Evolutionary conservation across 2,888 invertebrate species (phyloP).

Genomic region (Scaptomyza caliginosa): DNA sequence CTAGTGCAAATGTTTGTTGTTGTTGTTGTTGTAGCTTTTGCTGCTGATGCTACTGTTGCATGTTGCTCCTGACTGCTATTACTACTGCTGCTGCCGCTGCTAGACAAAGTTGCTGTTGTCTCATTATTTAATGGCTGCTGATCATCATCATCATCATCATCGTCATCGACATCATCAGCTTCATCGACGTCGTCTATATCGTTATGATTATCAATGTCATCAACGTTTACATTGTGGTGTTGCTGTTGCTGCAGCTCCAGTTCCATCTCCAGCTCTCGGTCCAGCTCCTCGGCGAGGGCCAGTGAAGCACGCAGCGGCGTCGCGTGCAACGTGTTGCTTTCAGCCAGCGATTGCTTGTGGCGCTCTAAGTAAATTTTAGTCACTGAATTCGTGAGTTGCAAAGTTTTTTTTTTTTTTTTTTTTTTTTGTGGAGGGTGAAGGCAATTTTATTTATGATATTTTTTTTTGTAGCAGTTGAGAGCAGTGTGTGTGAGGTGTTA

Average conservation of each 20-base stretch:
- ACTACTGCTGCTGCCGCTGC: slow-evolving; percentile 29
- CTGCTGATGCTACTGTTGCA: slow-evolving; percentile 9
- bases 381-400: slow-evolving; percentile 60
- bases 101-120: slow-evolving; percentile 63
- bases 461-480: slow-evolving; percentile 45
- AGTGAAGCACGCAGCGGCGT: slow-evolving; percentile 64
- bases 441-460: slow-evolving; percentile 1
- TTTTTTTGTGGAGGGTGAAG: slow-evolving; percentile 30
- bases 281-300: slow-evolving; percentile 68
- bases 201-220: slow-evolving; percentile 67
- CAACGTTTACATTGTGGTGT: slow-evolving; percentile 16
- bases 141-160: slow-evolving; percentile 59
- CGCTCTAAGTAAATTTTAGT: slow-evolving; percentile 76
- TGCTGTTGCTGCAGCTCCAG: slow-evolving; percentile 38
- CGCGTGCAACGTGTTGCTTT: slow-evolving; percentile 28
- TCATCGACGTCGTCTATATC: slow-evolving; percentile 49
- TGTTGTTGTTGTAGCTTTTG: slow-evolving; percentile 51
- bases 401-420: slow-evolving; percentile 13
- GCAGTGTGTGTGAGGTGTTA: slow-evolving; percentile 34
- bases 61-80: slow-evolving; percentile 18
- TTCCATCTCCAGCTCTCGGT: slow-evolving; percentile 61
- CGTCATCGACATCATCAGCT: slow-evolving; percentile 62
- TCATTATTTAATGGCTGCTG: slow-evolving; percentile 81
- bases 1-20: slow-evolving; percentile 63
- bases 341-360: slow-evolving; percentile 34